phyloP scores from a whole-genome alignment of 2,888 invertebrate species.

The Calliscelio sp. region DNA sequence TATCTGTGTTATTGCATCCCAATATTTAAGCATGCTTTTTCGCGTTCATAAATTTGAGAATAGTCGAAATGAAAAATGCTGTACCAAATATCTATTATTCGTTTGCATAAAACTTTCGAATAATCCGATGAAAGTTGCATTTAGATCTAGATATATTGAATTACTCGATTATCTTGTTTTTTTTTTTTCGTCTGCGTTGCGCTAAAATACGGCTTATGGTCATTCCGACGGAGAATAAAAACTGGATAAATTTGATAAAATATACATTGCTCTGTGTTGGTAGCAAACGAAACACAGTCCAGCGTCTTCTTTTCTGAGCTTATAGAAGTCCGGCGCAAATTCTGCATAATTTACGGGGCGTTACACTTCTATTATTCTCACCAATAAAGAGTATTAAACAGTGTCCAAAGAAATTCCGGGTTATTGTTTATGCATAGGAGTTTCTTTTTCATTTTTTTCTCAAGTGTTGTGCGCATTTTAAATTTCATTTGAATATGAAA shows the following conservation, averaged over 20 bases:
- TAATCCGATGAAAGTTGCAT: no score
- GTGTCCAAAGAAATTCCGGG: slow-evolving; percentile 7
- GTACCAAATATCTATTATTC: no score
- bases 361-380: neutral
- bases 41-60: no score
- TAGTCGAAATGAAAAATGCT: no score
- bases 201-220: neutral
- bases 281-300: neutral
- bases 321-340: neutral
- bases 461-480: slow-evolving; percentile 17
- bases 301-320: neutral
- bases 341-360: neutral
- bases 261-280: neutral
- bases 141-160: neutral
- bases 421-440: slow-evolving; percentile 22
- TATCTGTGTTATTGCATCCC: no score
- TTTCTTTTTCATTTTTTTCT: slow-evolving; percentile 5
- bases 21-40: no score
- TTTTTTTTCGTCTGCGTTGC: neutral
- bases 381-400: slow-evolving; percentile 21
- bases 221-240: neutral
- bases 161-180: slow-evolving; percentile 6
- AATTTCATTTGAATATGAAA: slow-evolving; percentile 59
- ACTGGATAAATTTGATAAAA: slow-evolving; percentile 6
- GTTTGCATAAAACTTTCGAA: no score